Conservation (phyloP, 2,888 invertebrate species). For the Mesorhabditis belari region DNA sequence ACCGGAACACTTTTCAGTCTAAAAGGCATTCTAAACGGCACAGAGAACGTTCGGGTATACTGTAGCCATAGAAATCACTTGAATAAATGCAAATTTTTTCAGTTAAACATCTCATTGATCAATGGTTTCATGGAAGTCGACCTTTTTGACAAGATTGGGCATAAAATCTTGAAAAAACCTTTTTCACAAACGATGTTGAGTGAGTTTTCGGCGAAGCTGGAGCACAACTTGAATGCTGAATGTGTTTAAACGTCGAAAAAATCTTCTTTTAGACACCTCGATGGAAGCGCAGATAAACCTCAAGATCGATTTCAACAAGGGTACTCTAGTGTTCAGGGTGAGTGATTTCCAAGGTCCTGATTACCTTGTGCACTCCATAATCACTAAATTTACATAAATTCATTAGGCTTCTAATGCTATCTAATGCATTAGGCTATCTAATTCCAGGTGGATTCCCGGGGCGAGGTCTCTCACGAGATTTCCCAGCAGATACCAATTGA, state of each 20-base stretch:
- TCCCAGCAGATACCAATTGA: constrained; percentile 10
- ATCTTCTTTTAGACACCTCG: constrained; percentile 4
- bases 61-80: too few relatives aligned
- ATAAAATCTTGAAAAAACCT: constrained; percentile 18
- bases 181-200: constrained; percentile 16
- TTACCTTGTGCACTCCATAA: background rate
- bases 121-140: constrained; percentile 17
- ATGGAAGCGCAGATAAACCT: constrained; percentile 4
- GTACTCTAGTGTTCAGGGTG: background rate
- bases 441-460: constrained; percentile 6
- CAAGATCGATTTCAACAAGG: background rate
- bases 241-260: too few relatives aligned
- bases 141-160: constrained; percentile 5
- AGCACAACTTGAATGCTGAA: too few relatives aligned
- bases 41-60: too few relatives aligned
- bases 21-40: too few relatives aligned
- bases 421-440: constrained; percentile 1
- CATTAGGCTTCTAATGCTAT: background rate
- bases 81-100: too few relatives aligned
- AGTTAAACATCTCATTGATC: constrained; percentile 8
- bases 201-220: constrained; percentile 3
- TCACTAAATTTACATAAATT: background rate
- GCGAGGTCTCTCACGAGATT: constrained; percentile 14
- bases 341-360: background rate
- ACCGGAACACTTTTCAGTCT: background rate